phyloP scores from a whole-genome alignment of 2,113 vertebrate genomes.

The Catagonus wagneri region DNA sequence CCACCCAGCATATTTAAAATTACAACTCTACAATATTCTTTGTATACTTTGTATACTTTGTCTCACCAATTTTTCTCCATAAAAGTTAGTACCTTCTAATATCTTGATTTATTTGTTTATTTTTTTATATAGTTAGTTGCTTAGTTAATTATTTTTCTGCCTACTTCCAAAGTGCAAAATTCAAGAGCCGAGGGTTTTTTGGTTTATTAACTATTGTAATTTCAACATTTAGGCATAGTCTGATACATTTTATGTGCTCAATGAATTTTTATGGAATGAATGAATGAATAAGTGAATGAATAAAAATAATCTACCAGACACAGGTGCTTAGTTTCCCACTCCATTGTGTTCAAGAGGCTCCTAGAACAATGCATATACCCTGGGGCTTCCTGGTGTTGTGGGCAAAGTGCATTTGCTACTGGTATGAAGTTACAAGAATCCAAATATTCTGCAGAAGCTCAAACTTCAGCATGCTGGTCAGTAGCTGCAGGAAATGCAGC shows the following conservation, averaged over 20 bases:
- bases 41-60: not conserved
- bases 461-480: not conserved
- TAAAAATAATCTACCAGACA: not conserved
- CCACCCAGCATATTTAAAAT: not conserved
- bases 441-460: not conserved
- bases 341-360: not conserved
- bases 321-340: not conserved
- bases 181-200: not conserved
- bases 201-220: not conserved
- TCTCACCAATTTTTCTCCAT: not conserved
- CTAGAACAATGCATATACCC: not conserved
- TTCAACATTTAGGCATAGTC: not conserved
- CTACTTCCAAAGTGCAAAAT: not conserved
- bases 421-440: not conserved
- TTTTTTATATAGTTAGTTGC: not conserved
- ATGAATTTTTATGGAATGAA: not conserved
- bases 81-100: not conserved
- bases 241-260: not conserved
- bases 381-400: not conserved
- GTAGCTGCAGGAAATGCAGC: not conserved
- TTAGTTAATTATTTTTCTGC: not conserved
- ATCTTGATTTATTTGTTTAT: not conserved
- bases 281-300: not conserved
- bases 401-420: not conserved
- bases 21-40: not conserved